Conservation (phyloP, 64 coral and sea anemone genomes). For the Astreopora myriophthalma region DNA sequence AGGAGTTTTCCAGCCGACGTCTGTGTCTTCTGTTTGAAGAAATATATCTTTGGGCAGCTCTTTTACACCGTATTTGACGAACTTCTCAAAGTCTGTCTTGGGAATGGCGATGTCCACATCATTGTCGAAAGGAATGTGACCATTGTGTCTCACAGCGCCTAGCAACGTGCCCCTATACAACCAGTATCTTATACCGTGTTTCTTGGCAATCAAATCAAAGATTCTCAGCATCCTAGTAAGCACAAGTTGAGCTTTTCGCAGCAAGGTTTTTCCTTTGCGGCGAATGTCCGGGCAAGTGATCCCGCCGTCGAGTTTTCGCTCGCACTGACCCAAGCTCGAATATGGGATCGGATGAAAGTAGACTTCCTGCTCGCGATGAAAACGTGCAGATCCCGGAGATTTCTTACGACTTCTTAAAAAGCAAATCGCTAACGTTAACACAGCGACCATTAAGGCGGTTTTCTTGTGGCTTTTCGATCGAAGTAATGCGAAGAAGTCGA, state of each 20-base stretch:
- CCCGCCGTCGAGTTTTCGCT: background rate
- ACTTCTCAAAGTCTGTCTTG: conserved; percentile 11
- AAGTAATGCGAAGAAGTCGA: background rate
- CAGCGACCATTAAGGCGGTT: background rate
- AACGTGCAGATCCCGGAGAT: background rate
- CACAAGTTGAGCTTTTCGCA: conserved; percentile 50
- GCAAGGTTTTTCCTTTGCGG: background rate
- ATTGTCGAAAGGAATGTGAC: conserved; percentile 54
- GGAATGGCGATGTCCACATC: conserved; percentile 48
- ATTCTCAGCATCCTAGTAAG: conserved; percentile 42
- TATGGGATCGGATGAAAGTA: no score
- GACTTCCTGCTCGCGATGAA: background rate
- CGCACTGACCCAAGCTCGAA: background rate
- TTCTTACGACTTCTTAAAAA: background rate
- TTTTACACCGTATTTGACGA: conserved; percentile 4
- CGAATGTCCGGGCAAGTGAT: conserved; percentile 61
- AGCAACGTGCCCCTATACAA: conserved; percentile 30
- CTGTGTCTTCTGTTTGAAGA: conserved; percentile 40
- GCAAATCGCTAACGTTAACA: background rate
- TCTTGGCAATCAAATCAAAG: conserved; percentile 43
- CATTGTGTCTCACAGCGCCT: conserved; percentile 49
- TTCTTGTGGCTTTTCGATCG: background rate
- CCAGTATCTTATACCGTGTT: conserved; percentile 52
- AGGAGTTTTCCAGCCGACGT: background rate
- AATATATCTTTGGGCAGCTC: conserved; percentile 46